Evolutionary conservation across 2,888 invertebrate species (phyloP), one percentile per base, ranked within the genome.

Genomic region (Ceriagrion tenellum): DNA sequence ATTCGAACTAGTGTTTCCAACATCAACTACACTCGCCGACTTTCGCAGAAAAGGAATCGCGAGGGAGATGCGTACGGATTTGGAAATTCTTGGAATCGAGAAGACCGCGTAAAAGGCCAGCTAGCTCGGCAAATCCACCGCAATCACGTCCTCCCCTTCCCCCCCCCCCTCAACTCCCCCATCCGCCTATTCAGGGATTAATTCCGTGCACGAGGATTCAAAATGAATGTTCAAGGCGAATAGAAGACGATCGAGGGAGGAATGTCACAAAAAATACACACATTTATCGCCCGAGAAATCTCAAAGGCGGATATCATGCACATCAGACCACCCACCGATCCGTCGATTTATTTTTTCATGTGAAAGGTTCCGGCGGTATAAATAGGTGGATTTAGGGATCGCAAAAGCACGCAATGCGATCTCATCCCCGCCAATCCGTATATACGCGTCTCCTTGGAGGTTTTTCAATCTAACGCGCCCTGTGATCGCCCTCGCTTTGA

Each of bases 351-450:
- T 69, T 91, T 91, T 63, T 91, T 91, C 20, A 18, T 30, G 12
- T 18, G 10, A 40, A 91, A 91, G 63, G 91, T 59, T 55, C n/a
- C 90, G 26, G 55, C 10, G 90, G 59, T 91, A 91, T 91, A 91
- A 91, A 91, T 91, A 91, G 91, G 26, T 47, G 47, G 18, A 18
- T 30, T 20, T n/a, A n/a, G 30, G 91, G 59, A 63, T 91, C 91
- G 56, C 56, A 4, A 2, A 47, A 47, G 47, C 47, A 47, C 8
- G 56, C n/a, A 20, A 91, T 35, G 91, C 55, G 91, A 91, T 63
- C 10, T 18, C 35, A 91, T 23, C 40, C 59, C 63, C 35, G 56
- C 56, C 91, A 40, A 26, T 40, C 35, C 40, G 23, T 35, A 91
- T 59, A 63, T 91, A n/a, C n/a, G 63, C 91, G 40, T 63, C 59